Conservation (phyloP, 2,113 vertebrate genomes). For the Numenius arquata region DNA sequence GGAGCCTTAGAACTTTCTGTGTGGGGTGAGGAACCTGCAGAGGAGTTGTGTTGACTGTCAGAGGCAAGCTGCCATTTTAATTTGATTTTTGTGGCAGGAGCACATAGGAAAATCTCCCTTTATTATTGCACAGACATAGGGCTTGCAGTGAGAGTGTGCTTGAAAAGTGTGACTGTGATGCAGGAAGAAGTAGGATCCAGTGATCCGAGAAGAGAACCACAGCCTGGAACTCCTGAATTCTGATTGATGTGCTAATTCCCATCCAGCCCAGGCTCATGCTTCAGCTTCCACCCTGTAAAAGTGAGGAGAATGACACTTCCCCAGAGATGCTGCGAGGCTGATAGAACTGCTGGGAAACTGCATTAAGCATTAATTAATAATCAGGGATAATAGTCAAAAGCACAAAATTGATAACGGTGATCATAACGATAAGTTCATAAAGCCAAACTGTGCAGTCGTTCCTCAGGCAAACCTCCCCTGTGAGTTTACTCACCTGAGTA, state of each 20-base stretch:
- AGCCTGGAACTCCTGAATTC: background rate
- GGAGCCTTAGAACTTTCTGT: background rate
- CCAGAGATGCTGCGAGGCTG: background rate
- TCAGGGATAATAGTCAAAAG: background rate
- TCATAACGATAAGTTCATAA: background rate
- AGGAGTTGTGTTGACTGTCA: background rate
- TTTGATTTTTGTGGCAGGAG: background rate
- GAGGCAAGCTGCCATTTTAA: background rate
- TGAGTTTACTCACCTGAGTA: background rate
- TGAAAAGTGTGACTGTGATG: background rate
- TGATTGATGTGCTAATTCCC: background rate
- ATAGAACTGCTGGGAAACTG: background rate
- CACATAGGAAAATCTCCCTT: background rate
- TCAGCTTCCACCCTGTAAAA: background rate
- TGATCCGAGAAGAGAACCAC: background rate
- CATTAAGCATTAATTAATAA: slow-evolving; percentile 33
- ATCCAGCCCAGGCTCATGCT: background rate
- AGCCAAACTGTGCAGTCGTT: background rate
- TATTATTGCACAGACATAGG: background rate
- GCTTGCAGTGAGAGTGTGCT: background rate
- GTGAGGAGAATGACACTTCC: background rate
- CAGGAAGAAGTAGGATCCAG: background rate
- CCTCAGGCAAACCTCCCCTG: background rate
- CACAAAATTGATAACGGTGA: background rate
- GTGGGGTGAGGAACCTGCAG: background rate